Conservation (phyloP, 2,113 vertebrate species). For the Chauna torquata region DNA sequence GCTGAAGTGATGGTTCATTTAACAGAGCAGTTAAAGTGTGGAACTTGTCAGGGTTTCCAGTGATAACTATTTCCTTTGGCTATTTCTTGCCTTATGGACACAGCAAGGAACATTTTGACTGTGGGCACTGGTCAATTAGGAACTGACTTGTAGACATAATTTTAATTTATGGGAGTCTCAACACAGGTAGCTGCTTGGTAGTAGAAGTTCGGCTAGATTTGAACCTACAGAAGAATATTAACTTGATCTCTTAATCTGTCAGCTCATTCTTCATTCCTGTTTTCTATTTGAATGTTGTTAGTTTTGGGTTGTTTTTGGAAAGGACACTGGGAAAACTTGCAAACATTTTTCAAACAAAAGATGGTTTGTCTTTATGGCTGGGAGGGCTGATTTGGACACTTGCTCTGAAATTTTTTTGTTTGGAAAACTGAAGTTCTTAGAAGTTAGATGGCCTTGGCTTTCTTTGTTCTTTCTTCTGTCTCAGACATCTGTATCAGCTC, state of each 20-base stretch:
- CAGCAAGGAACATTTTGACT: neutral
- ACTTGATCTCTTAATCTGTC: neutral
- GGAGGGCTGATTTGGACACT: constrained; percentile 55
- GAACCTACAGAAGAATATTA: neutral
- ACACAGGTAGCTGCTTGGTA: neutral
- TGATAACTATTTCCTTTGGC: neutral
- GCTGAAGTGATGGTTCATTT: neutral
- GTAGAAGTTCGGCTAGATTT: neutral
- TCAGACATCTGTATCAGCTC: constrained; percentile 63
- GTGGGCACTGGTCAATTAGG: neutral
- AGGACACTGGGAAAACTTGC: constrained; percentile 35
- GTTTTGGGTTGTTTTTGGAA: constrained; percentile 51
- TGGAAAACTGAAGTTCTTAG: constrained; percentile 68
- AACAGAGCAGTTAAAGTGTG: neutral
- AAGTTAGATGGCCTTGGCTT: constrained; percentile 61
- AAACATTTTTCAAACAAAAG: constrained; percentile 57
- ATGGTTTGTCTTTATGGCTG: constrained; percentile 58
- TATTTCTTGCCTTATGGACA: neutral
- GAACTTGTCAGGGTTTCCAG: neutral
- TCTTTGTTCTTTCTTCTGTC: constrained; percentile 59
- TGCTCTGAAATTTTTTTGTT: constrained; percentile 13
- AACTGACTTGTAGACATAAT: neutral
- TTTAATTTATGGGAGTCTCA: neutral
- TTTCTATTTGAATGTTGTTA: constrained; percentile 36
- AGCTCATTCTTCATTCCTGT: constrained; percentile 5